phyloP scores from a whole-genome alignment of 2,797 vertebrate genomes.

The Heteromormyrus szaboi region DNA sequence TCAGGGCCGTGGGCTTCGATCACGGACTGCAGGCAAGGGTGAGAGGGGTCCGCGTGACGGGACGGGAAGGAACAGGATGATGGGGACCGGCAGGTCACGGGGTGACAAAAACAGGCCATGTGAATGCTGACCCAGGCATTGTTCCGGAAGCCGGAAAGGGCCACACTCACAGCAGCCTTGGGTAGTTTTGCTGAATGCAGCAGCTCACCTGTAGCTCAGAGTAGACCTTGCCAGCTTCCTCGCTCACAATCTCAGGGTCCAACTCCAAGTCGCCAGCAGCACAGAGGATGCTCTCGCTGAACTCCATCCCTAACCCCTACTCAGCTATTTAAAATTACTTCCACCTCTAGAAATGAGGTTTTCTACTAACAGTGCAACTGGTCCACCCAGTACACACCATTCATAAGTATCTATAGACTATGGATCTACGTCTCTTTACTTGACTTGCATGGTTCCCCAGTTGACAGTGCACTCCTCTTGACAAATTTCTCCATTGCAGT shows the following conservation, averaged over 20 bases:
- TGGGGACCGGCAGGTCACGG: background rate
- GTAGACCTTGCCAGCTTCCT: constrained; percentile 70
- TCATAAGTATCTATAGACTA: constrained; percentile 31
- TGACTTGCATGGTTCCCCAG: constrained; percentile 31
- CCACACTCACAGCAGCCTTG: background rate
- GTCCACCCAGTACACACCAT: background rate
- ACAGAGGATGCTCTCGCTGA: constrained; percentile 55
- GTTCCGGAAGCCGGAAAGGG: background rate
- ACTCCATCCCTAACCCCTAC: constrained; percentile 53
- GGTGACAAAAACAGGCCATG: background rate
- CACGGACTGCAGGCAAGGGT: constrained; percentile 47
- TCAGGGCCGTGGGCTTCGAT: constrained; percentile 64
- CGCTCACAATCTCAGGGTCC: constrained; percentile 70
- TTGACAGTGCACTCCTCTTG: constrained; percentile 38
- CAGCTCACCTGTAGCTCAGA: constrained; percentile 66
- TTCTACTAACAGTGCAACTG: background rate
- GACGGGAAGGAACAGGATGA: background rate
- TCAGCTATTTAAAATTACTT: background rate
- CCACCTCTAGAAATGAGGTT: background rate
- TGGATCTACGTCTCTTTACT: constrained; percentile 37
- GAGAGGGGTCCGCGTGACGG: background rate
- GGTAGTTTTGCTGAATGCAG: background rate
- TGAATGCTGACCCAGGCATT: background rate
- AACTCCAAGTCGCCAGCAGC: constrained; percentile 59
- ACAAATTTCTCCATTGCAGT: constrained; percentile 7